Percentiles rank a stretch among this genome's conserved stretches.
phyloP scores from a whole-genome alignment of 2,888 invertebrate genomes.

The Leucozona laternaria region DNA sequence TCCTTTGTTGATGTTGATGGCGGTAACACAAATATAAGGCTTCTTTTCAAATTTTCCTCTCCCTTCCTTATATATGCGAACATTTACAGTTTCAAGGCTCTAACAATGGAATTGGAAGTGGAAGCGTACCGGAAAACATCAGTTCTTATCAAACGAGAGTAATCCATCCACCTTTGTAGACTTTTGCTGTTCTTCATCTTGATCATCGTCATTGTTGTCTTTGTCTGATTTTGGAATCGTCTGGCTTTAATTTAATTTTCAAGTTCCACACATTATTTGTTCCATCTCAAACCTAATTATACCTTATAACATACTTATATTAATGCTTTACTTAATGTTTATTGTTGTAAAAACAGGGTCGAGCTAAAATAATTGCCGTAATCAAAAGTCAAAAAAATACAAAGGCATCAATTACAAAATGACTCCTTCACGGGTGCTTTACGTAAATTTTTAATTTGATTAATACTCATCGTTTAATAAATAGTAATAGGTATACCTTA shows the following conservation, averaged over 20 bases:
- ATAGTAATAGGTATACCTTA: no score
- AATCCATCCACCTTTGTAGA: constrained; percentile 50
- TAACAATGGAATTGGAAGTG: not conserved
- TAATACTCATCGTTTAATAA: no score
- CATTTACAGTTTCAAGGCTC: constrained; percentile 54
- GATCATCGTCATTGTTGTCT: not conserved
- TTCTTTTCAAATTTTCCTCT: constrained; percentile 49
- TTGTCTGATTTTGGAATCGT: not conserved
- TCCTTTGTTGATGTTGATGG: constrained; percentile 40
- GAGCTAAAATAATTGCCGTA: not conserved
- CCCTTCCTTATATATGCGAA: constrained; percentile 36
- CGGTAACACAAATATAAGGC: constrained; percentile 43
- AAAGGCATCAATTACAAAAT: no score
- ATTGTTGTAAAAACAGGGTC: constrained; percentile 1
- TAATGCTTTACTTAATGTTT: not conserved
- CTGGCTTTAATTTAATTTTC: constrained; percentile 35
- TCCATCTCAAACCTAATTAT: constrained; percentile 13
- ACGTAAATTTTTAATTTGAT: no score
- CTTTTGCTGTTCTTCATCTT: constrained; percentile 9
- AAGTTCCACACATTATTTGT: constrained; percentile 33
- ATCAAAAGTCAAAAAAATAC: not conserved
- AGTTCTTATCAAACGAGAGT: constrained; percentile 26
- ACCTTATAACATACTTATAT: not conserved
- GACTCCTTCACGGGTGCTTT: no score
- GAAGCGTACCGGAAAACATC: constrained; percentile 38